A percentile compares a stretch with the other conserved stretches of the same genome.
phyloP scores from a whole-genome alignment of 2,888 invertebrate species.

The Pollenia amentaria region DNA sequence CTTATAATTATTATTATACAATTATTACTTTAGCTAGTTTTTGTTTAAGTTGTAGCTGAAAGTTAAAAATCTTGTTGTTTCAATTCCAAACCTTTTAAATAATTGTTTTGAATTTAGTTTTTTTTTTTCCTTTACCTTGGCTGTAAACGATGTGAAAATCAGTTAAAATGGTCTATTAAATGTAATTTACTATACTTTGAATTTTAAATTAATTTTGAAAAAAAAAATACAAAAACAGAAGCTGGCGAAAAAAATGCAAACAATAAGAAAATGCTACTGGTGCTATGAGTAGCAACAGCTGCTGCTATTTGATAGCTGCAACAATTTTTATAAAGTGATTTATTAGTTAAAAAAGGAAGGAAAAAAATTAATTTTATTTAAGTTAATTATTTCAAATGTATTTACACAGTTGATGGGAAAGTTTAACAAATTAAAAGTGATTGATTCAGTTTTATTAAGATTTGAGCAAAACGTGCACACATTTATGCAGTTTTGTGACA shows the following conservation, averaged over 20 bases:
- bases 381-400: constrained; percentile 35
- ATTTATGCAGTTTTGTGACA: too few relatives aligned
- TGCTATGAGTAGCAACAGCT: constrained; percentile 40
- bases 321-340: constrained; percentile 61
- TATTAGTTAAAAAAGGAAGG: constrained; percentile 41
- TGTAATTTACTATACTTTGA: constrained; percentile 70
- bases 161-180: constrained; percentile 71
- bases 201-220: constrained; percentile 62
- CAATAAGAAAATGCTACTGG: constrained; percentile 61
- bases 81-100: constrained; percentile 10
- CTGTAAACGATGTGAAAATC: constrained; percentile 63
- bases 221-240: constrained; percentile 56
- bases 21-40: constrained; percentile 4
- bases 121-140: neutral
- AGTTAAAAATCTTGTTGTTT: constrained; percentile 16
- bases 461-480: too few relatives aligned
- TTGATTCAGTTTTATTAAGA: constrained; percentile 3
- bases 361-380: constrained; percentile 28
- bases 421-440: neutral
- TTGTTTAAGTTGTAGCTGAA: neutral
- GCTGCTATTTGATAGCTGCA: constrained; percentile 3
- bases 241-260: constrained; percentile 49
- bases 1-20: constrained; percentile 30
- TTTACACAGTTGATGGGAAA: neutral
- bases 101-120: constrained; percentile 4